Evolutionary conservation across 2,888 invertebrate species (phyloP), one percentile per base, ranked within the genome.

Genomic region (Drosophila kokeensis): DNA sequence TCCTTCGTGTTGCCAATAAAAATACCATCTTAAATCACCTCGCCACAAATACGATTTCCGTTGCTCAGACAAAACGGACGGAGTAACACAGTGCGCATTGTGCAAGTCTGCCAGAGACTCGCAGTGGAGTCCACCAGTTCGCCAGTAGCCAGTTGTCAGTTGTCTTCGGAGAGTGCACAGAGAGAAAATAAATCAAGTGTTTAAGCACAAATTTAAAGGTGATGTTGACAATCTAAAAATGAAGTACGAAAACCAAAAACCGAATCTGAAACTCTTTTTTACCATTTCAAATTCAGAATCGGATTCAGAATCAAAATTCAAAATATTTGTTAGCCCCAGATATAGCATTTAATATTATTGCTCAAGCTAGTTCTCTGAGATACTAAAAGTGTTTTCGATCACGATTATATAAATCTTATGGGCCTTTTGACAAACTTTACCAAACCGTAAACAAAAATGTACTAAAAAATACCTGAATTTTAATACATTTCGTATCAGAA

Each of bases 1-100:
- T 85, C 89, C 84, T 76, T 79, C 59, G 10, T 38, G 55, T 48
- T 63, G 74, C 66, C 73, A 73, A 81, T 88, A 86, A 85, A 76
- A 81, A 67, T 60, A 32, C 45, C 38, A 77, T 64, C 62, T 78
- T 74, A 76, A 81, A 79, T 79, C 70, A 59, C 30, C 48, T 79
- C 67, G 55, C 38, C 48, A 54, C 61, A 55, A 67, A 67, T 45
- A 69, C 60, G 65, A 63, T 83, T 80, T 88, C 87, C 80, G 88
- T 71, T 76, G 78, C 53, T 64, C 65, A 65, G 48, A 62, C 24
- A 48, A 53, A 63, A 10, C 2, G 30, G 30, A 59, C 64, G 24
- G 52, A 53, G 50, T 30, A 57, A 76, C 49, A 55, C 57, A 48
- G 61, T 58, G 38, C 36, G n/a, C 64, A 42, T 79, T 79, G 72